These are phyloP conservation scores for Apoderus coryli DNA, from an alignment of 2,888 invertebrate genomes.

Conservation along the genomic window DNA sequence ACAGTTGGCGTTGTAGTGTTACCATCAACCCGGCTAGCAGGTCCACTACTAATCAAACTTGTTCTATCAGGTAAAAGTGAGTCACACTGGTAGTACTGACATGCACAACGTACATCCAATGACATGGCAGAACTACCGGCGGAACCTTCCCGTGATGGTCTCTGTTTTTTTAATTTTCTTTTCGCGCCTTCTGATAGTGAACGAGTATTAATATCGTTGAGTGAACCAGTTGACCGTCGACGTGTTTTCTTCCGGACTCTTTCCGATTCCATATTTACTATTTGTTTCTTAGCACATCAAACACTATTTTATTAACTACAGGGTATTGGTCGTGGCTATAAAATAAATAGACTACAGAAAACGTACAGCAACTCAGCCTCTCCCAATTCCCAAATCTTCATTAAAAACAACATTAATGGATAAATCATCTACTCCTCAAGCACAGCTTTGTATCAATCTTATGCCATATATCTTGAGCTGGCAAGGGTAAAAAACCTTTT, in stretches of 20 bases:
- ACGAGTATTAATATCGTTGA: slow-evolving; percentile 22
- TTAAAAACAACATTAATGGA: too few species aligned
- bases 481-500: too few species aligned
- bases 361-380: too few species aligned
- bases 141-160: slow-evolving; percentile 57
- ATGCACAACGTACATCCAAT: slow-evolving; percentile 71
- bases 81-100: slow-evolving; percentile 74
- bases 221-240: slow-evolving; percentile 13
- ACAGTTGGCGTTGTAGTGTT: slow-evolving; percentile 1
- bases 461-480: too few species aligned
- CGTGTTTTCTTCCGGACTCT: slow-evolving; percentile 14
- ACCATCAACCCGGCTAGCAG: slow-evolving; percentile 3
- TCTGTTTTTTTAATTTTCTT: slow-evolving; percentile 41
- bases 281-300: too few species aligned
- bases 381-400: too few species aligned
- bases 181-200: slow-evolving; percentile 56
- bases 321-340: too few species aligned
- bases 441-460: too few species aligned
- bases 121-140: slow-evolving; percentile 46
- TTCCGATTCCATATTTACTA: slow-evolving; percentile 21
- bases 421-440: too few species aligned
- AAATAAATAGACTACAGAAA: too few species aligned
- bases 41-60: slow-evolving; percentile 32
- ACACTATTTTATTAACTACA: too few species aligned
- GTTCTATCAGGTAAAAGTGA: slow-evolving; percentile 49